These are phyloP conservation scores for Leptodactylus fallax DNA, from an alignment of 2,797 vertebrate genomes.

Conservation along the genomic window DNA sequence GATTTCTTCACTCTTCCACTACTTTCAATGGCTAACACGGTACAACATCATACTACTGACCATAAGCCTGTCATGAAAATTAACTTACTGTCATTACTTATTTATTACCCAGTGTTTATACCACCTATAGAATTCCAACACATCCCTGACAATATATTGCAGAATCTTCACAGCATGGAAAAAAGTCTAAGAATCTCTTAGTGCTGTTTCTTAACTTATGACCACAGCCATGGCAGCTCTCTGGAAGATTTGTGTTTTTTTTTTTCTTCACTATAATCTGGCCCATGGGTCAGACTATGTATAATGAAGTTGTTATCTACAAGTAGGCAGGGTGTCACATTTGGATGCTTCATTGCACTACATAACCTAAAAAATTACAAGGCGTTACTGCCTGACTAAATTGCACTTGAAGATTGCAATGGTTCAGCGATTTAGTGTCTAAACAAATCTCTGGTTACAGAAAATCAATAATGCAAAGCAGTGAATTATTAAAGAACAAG, in stretches of 20 bases:
- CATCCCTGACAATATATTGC: too few relatives aligned
- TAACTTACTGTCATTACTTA: too few relatives aligned
- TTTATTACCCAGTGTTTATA: too few relatives aligned
- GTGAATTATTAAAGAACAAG: conserved; percentile 44
- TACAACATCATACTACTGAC: too few relatives aligned
- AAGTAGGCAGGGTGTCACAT: background rate
- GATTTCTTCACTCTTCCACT: too few relatives aligned
- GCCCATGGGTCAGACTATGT: background rate
- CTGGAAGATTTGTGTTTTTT: background rate
- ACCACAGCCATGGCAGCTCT: background rate
- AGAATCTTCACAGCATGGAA: too few relatives aligned
- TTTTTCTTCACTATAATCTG: background rate
- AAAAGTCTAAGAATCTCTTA: too few relatives aligned
- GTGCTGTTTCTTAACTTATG: too few relatives aligned
- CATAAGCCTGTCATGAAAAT: too few relatives aligned
- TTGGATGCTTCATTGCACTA: background rate
- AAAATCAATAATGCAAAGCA: conserved; percentile 34
- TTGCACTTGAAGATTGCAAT: conserved; percentile 34
- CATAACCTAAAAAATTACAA: background rate
- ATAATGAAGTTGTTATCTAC: conserved; percentile 3
- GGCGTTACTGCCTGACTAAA: conserved; percentile 7
- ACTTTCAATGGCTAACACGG: too few relatives aligned
- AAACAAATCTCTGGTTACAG: conserved; percentile 36
- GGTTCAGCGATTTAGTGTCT: conserved; percentile 33
- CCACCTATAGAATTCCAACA: too few relatives aligned